A percentile compares a stretch with the other conserved stretches of the same genome.
Conservation (phyloP, 2,113 vertebrate species). For the Eonycteris spelaea region DNA sequence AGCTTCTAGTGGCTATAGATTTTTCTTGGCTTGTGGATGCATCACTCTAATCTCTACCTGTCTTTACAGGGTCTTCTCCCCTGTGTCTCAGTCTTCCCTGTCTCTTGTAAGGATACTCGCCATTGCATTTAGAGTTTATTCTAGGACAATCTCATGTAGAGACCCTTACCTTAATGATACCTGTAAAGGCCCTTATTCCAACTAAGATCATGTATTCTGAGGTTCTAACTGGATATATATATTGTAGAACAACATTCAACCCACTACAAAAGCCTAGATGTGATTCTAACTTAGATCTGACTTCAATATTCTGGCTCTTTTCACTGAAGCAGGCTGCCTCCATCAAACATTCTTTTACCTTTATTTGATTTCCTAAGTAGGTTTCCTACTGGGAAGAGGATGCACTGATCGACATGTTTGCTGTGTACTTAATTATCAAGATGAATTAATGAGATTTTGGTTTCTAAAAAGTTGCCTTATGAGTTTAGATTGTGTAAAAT, state of each 20-base stretch:
- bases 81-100: not conserved
- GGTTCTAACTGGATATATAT: not conserved
- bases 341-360: not conserved
- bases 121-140: not conserved
- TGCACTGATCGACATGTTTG: not conserved
- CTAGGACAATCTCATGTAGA: not conserved
- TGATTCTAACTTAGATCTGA: not conserved
- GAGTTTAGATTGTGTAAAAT: not conserved
- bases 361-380: slow-evolving; percentile 21
- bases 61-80: not conserved
- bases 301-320: not conserved
- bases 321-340: not conserved
- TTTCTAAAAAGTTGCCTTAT: slow-evolving; percentile 18
- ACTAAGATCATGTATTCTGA: not conserved
- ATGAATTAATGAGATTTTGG: slow-evolving; percentile 12
- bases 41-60: not conserved
- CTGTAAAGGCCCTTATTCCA: not conserved
- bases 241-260: not conserved
- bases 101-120: not conserved
- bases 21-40: not conserved
- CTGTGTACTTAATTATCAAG: slow-evolving; percentile 42
- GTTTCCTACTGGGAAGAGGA: slow-evolving; percentile 3
- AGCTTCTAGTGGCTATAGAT: not conserved
- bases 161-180: slow-evolving; percentile 5
- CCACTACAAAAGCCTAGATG: not conserved